Evolutionary conservation across 1,140 invertebrate species (phyloP).

Genomic region (Himalopsyche phryganea): DNA sequence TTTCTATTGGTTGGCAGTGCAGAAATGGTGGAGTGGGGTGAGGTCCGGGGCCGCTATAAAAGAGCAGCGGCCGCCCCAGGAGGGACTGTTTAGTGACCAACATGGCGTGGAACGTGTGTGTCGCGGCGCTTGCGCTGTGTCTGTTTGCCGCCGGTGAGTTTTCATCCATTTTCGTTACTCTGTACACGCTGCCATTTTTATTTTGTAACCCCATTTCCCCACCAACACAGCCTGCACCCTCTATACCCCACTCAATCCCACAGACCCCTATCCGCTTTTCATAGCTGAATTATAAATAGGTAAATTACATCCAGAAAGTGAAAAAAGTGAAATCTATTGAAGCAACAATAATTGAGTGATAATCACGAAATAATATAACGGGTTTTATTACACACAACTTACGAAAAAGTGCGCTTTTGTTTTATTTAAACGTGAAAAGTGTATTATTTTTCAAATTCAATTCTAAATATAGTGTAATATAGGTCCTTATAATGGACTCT

Average conservation of each 20-base stretch:
- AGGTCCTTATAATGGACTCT: no score
- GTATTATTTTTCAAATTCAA: no score
- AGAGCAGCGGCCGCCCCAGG: conserved; percentile 47
- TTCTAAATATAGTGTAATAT: no score
- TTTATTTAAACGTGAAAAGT: no score
- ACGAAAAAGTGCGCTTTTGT: no score
- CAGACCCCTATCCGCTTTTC: no score
- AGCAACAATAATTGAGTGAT: no score
- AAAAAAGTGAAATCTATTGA: no score
- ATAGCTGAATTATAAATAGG: no score
- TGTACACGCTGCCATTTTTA: conserved; percentile 10
- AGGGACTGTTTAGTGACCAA: conserved; percentile 56
- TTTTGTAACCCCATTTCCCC: conserved; percentile 1
- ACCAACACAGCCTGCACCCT: neutral
- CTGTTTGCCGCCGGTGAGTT: conserved; percentile 54
- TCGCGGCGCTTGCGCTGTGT: conserved; percentile 52
- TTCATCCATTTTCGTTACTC: conserved; percentile 42
- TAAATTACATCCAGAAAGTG: no score
- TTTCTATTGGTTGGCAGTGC: conserved; percentile 1
- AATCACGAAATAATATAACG: no score
- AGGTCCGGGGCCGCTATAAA: conserved; percentile 55
- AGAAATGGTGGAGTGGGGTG: conserved; percentile 40
- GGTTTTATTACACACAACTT: no score
- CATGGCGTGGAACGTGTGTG: conserved; percentile 58
- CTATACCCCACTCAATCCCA: neutral